These are phyloP conservation scores for Sylvietta virens DNA, from an alignment of 2,113 vertebrate species.

Conservation along the genomic window DNA sequence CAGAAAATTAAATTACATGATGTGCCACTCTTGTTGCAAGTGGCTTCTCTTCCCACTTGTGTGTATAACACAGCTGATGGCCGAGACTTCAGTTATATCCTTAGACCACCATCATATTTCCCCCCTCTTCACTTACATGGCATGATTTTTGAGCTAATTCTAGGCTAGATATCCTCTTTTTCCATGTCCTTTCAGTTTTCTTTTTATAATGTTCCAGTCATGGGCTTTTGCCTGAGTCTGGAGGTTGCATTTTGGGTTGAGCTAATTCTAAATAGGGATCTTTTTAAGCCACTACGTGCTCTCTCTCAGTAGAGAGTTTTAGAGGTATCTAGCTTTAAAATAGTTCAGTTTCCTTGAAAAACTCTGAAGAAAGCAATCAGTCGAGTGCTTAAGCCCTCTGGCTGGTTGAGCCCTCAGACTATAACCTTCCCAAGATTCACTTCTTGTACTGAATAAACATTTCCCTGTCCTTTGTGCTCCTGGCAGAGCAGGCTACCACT, in stretches of 20 bases:
- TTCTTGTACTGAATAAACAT: neutral
- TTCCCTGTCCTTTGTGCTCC: neutral
- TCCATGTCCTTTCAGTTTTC: neutral
- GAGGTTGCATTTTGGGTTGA: neutral
- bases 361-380: neutral
- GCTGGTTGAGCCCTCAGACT: neutral
- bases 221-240: neutral
- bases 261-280: neutral
- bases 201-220: neutral
- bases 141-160: neutral
- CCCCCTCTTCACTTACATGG: neutral
- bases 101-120: neutral
- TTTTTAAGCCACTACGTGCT: neutral
- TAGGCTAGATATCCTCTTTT: neutral
- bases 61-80: neutral
- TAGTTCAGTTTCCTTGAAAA: neutral
- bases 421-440: neutral
- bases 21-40: neutral
- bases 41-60: neutral
- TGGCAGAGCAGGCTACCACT: neutral
- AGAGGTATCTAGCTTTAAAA: neutral
- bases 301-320: neutral
- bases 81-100: neutral
- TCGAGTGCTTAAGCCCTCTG: neutral
- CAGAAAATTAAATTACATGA: neutral